Percentiles rank a stretch among this genome's conserved stretches.
phyloP scores from a whole-genome alignment of 2,797 vertebrate genomes.

The Lagodon rhomboides region DNA sequence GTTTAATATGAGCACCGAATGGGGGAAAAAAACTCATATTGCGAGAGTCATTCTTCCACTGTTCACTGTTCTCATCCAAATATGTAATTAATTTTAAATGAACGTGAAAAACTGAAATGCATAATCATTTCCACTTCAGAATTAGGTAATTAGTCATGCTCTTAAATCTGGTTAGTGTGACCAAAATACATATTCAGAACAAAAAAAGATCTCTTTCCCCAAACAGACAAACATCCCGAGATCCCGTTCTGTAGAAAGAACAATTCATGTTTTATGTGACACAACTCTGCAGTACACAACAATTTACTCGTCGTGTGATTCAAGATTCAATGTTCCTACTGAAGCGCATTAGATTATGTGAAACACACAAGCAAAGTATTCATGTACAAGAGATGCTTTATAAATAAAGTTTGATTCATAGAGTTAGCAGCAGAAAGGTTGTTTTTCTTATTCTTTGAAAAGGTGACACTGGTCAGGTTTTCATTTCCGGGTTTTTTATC shows the following conservation, averaged over 20 bases:
- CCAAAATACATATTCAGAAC: conserved; percentile 52
- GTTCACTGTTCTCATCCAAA: conserved; percentile 48
- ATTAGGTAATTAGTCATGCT: conserved; percentile 63
- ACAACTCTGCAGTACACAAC: conserved; percentile 6
- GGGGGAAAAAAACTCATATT: conserved; percentile 18
- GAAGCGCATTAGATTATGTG: neutral
- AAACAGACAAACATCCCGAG: conserved; percentile 37
- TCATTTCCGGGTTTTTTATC: neutral
- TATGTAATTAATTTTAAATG: conserved; percentile 65
- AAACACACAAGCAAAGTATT: neutral
- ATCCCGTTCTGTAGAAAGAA: conserved; percentile 21
- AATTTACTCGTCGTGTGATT: neutral
- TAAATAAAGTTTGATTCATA: neutral
- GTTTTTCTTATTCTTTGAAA: neutral
- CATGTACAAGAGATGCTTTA: neutral
- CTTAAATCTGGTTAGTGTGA: conserved; percentile 62
- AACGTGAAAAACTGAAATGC: conserved; percentile 55
- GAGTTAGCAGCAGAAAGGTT: neutral
- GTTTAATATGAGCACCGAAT: conserved; percentile 3
- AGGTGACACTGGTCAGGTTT: neutral
- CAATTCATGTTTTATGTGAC: conserved; percentile 28
- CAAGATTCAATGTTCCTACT: neutral
- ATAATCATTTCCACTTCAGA: conserved; percentile 61
- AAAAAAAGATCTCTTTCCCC: conserved; percentile 18
- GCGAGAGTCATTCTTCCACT: conserved; percentile 35